Percentiles rank a stretch among this genome's conserved stretches.
Evolutionary conservation across 92 coral and sea anemone species (phyloP).

Genomic region (Actinostola sp.): DNA sequence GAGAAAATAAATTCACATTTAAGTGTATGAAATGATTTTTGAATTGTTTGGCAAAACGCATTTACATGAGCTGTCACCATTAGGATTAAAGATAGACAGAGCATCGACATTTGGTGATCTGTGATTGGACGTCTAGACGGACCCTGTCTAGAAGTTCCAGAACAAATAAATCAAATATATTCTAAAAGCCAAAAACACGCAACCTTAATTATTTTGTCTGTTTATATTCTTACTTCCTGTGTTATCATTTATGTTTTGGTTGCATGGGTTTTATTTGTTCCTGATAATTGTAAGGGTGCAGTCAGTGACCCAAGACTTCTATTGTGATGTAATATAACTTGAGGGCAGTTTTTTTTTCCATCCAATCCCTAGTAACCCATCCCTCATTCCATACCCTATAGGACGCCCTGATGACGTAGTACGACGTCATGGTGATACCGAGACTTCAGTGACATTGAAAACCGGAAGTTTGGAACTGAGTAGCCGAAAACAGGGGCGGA

Average conservation of each 20-base stretch:
- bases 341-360: no score
- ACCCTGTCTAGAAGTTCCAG: background rate
- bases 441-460: no score
- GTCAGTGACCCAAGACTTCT: no score
- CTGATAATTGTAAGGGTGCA: no score
- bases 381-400: no score
- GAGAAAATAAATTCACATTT: slow-evolving; percentile 1
- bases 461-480: no score
- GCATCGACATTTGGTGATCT: background rate
- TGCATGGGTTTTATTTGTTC: no score
- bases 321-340: no score
- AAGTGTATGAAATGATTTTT: background rate
- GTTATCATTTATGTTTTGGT: background rate
- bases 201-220: background rate
- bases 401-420: no score
- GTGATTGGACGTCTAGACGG: slow-evolving; percentile 9
- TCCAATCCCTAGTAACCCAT: no score
- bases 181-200: background rate
- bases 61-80: background rate
- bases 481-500: no score
- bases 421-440: no score
- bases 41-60: background rate
- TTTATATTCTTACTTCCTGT: background rate
- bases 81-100: background rate
- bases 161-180: background rate